Evolutionary conservation across 2,888 invertebrate genomes (phyloP), one percentile per base, ranked within the genome.

Genomic region (Anoncus sp.): DNA sequence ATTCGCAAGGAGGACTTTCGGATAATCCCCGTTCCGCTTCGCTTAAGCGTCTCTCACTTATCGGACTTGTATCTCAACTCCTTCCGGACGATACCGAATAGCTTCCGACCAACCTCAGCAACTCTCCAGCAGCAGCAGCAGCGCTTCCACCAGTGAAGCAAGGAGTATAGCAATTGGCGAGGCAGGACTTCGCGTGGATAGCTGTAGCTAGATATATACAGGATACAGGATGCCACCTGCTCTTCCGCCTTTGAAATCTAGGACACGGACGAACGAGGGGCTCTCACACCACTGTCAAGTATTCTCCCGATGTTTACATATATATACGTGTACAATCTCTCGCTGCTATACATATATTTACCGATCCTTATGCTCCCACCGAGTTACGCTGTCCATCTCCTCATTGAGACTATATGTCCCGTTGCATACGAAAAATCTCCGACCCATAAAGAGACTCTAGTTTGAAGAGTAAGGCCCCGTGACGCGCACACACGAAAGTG

Each of bases 1-100:
- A 87, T 81, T 83, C 81, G 65, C 70, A 81, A 77, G 77, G 51
- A 82, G 81, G 85, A 84, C 83, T 84, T 77, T 70, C 73, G 82
- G 84, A 86, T 87, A 87, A 87, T 87, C 87, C 84, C 80, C 85
- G 83, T 85, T 84, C 81, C 83, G 85, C 82, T 78, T 72, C 83
- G 82, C 80, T 81, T 85, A 84, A 86, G 83, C 85, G 82, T 79
- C 83, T 85, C 87, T 87, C 87, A 85, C 87, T 87, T 87, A 87
- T 86, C 87, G 86, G 81, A 80, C 85, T 85, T 84, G 87, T 87
- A 87, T 87, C 85, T 87, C 83, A 80, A 80, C 83, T 82, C 77
- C 83, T 84, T 82, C 77, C 74, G 71, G n/a, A 79, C 72, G 81
- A 80, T 77, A 82, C 81, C 71, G 80, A 80, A 83, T 22, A 43